A percentile compares a stretch with the other conserved stretches of the same genome.
phyloP scores from a whole-genome alignment of 2,888 invertebrate genomes.

The Leptinotarsa rubiginosa region DNA sequence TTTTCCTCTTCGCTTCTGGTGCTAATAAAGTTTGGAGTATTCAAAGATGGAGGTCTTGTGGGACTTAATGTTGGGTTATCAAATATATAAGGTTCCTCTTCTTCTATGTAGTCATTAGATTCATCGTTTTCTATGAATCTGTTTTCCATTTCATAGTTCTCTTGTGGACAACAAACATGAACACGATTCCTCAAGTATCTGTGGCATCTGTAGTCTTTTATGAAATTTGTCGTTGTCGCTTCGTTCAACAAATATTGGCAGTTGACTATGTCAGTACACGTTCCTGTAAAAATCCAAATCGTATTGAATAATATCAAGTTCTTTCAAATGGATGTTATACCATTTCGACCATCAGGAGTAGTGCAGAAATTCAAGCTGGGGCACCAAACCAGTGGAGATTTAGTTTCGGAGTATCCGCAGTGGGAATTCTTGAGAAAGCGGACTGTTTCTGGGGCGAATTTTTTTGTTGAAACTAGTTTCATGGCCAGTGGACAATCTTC shows the following conservation, averaged over 20 bases:
- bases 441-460: slow-evolving; percentile 53
- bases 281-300: slow-evolving; percentile 39
- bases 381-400: slow-evolving; percentile 68
- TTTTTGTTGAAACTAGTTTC: slow-evolving; percentile 53
- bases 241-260: slow-evolving; percentile 44
- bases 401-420: slow-evolving; percentile 67
- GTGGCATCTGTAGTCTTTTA: slow-evolving; percentile 14
- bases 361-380: slow-evolving; percentile 45
- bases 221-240: slow-evolving; percentile 31
- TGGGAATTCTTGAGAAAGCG: slow-evolving; percentile 66
- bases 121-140: not conserved
- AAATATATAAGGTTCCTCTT: not conserved
- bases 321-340: slow-evolving; percentile 39
- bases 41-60: not conserved
- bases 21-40: not conserved
- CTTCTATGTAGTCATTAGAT: not conserved
- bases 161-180: slow-evolving; percentile 1
- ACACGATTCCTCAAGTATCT: not conserved
- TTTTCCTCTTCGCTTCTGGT: not conserved
- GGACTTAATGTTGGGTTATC: not conserved
- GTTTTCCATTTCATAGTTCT: not conserved
- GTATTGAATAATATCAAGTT: not conserved
- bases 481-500: slow-evolving; percentile 65
- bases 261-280: slow-evolving; percentile 47
- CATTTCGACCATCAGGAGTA: slow-evolving; percentile 50